phyloP scores from a whole-genome alignment of 2,888 invertebrate genomes.

The Cenopis cana region DNA sequence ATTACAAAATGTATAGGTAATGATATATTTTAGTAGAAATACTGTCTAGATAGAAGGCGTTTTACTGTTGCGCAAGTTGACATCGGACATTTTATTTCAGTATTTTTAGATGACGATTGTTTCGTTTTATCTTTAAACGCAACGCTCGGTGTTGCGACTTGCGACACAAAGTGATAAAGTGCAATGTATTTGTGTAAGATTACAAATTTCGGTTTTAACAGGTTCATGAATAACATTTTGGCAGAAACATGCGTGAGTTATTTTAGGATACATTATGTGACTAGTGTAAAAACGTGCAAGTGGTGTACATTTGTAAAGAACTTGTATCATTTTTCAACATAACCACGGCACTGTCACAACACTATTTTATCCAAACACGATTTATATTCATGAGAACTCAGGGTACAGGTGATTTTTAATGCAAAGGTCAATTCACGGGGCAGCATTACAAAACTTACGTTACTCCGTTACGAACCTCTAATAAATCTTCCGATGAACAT shows the following conservation, averaged over 20 bases:
- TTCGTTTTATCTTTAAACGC: background rate
- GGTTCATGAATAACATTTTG: background rate
- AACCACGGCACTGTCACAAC: background rate
- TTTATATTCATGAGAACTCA: background rate
- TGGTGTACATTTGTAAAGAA: background rate
- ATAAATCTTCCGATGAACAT: conserved; percentile 75
- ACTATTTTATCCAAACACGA: background rate
- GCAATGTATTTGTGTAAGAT: background rate
- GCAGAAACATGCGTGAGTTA: conserved; percentile 7
- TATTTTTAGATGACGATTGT: too few relatives aligned
- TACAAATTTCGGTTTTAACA: background rate
- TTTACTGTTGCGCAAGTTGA: too few relatives aligned
- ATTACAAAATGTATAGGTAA: too few relatives aligned
- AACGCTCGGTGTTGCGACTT: background rate
- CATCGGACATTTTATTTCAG: too few relatives aligned
- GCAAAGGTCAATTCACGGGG: conserved; percentile 3
- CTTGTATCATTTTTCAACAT: background rate
- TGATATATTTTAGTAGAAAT: too few relatives aligned
- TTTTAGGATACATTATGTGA: background rate
- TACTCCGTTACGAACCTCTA: conserved; percentile 50
- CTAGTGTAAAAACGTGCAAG: background rate
- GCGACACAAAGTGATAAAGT: background rate
- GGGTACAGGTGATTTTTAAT: background rate
- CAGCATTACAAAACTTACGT: conserved; percentile 57
- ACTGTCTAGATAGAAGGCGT: too few relatives aligned